Conservation (phyloP, 2,797 vertebrate genomes). For the Sciurus carolinensis region DNA sequence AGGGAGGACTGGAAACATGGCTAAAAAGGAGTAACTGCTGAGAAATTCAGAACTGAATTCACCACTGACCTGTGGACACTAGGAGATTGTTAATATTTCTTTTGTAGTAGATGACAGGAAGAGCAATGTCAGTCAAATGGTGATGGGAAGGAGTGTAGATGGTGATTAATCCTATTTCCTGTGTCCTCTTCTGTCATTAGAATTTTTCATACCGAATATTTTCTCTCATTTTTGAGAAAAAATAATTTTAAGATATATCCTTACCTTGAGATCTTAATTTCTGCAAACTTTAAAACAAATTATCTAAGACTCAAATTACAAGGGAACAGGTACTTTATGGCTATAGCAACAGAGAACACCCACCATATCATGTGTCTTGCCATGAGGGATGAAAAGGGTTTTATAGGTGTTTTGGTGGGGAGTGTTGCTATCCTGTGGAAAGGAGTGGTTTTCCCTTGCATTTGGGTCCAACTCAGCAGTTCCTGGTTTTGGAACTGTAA, state of each 20-base stretch:
- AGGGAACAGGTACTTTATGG: background rate
- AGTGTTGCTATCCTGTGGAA: background rate
- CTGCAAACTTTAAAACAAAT: background rate
- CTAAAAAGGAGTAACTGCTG: background rate
- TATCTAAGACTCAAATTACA: background rate
- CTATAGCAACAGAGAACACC: background rate
- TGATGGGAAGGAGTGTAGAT: background rate
- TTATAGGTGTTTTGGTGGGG: background rate
- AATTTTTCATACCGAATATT: conserved; percentile 2
- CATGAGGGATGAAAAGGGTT: background rate
- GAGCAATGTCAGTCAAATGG: background rate
- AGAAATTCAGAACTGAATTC: background rate
- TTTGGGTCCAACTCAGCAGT: background rate
- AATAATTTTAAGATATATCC: background rate
- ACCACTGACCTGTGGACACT: background rate
- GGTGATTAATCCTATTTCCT: background rate
- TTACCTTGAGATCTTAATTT: background rate
- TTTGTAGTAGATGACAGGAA: background rate
- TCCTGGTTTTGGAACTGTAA: background rate
- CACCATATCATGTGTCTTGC: background rate
- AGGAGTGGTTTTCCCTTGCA: background rate
- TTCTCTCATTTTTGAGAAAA: background rate
- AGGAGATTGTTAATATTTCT: background rate
- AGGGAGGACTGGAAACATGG: background rate
- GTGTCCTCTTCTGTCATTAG: background rate